Percentiles rank a stretch among this genome's conserved stretches.
These are phyloP conservation scores for Lepidostoma basale DNA, from an alignment of 1,140 invertebrate species.

Conservation along the genomic window DNA sequence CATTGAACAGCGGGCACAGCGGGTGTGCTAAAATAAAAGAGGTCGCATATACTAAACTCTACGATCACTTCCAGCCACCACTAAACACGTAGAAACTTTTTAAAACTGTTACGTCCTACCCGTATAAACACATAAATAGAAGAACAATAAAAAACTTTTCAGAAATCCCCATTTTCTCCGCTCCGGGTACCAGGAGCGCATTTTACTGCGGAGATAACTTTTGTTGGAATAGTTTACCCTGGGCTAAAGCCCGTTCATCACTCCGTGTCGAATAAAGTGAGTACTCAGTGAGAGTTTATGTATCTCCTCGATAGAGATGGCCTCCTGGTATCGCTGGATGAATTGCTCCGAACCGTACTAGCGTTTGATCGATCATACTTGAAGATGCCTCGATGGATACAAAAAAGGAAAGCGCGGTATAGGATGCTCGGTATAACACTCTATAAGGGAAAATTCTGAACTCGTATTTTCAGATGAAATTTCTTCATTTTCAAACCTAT, in stretches of 20 bases:
- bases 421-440: no score
- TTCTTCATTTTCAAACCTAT: no score
- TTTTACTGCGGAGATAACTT: slow-evolving; percentile 20
- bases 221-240: slow-evolving; percentile 25
- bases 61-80: no score
- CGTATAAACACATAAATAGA: slow-evolving; percentile 17
- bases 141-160: slow-evolving; percentile 10
- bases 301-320: neutral
- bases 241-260: slow-evolving; percentile 19
- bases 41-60: no score
- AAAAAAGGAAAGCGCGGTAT: no score
- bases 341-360: neutral
- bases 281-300: neutral
- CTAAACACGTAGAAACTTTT: no score
- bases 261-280: slow-evolving; percentile 13
- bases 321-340: neutral
- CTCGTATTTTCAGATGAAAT: no score
- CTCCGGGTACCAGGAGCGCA: slow-evolving; percentile 3
- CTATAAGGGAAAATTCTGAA: no score
- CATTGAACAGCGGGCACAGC: no score
- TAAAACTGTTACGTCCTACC: no score
- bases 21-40: no score
- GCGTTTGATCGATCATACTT: neutral
- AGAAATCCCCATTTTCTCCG: neutral
- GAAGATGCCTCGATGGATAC: no score